These are phyloP conservation scores for Paedocypris micromegethes DNA, from an alignment of 2,797 vertebrate genomes.

Conservation along the genomic window DNA sequence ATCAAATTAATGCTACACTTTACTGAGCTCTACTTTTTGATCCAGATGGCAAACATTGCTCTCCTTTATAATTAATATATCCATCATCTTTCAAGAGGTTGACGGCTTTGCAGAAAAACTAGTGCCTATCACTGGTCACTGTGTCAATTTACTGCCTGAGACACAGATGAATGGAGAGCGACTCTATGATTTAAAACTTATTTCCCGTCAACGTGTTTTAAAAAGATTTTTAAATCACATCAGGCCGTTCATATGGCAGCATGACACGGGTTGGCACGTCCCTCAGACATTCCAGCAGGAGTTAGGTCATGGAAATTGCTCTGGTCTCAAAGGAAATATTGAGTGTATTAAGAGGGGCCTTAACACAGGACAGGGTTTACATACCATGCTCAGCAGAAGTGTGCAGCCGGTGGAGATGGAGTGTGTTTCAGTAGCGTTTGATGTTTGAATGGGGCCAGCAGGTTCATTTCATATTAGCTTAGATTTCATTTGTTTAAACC, in stretches of 20 bases:
- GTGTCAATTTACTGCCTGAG: constrained; percentile 17
- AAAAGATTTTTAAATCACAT: constrained; percentile 28
- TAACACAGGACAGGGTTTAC: constrained; percentile 48
- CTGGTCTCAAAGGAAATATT: constrained; percentile 51
- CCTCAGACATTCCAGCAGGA: constrained; percentile 51
- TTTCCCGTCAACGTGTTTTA: constrained; percentile 36
- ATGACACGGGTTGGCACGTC: constrained; percentile 48
- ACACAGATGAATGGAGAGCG: constrained; percentile 4
- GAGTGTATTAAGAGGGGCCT: constrained; percentile 46
- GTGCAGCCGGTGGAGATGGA: constrained; percentile 37
- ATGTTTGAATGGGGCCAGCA: background rate
- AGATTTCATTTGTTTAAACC: background rate
- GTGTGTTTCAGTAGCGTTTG: constrained; percentile 10
- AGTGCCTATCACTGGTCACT: constrained; percentile 22
- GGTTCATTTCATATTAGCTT: background rate
- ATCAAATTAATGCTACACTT: constrained; percentile 33
- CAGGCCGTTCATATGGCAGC: constrained; percentile 47
- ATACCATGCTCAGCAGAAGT: constrained; percentile 42
- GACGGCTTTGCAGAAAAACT: constrained; percentile 21
- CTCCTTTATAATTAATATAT: constrained; percentile 49
- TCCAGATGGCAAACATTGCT: constrained; percentile 42
- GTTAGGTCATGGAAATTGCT: constrained; percentile 57
- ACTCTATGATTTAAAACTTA: constrained; percentile 38
- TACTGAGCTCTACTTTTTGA: constrained; percentile 40
- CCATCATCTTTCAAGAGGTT: constrained; percentile 40